A percentile compares a stretch with the other conserved stretches of the same genome.
Conservation (phyloP, 2,888 invertebrate genomes). For the Terebella lapidaria region DNA sequence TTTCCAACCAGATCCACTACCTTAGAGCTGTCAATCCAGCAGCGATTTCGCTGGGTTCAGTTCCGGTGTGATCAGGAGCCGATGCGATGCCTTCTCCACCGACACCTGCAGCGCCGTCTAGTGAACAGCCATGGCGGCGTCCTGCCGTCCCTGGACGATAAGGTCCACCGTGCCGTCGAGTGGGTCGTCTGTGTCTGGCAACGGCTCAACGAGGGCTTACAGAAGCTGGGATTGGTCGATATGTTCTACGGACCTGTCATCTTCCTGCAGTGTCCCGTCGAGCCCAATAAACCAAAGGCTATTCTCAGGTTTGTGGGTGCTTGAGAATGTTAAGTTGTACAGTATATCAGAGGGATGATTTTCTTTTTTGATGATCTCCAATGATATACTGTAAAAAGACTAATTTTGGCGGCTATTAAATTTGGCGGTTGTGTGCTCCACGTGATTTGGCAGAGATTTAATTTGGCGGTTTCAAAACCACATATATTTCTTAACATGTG, state of each 20-base stretch:
- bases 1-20: constrained; percentile 37
- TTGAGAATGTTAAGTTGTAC: background rate
- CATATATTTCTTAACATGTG: too few relatives aligned
- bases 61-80: constrained; percentile 48
- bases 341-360: too few relatives aligned
- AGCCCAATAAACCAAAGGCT: constrained; percentile 33
- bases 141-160: constrained; percentile 26
- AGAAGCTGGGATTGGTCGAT: constrained; percentile 44
- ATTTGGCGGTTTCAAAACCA: too few relatives aligned
- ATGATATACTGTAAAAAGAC: too few relatives aligned
- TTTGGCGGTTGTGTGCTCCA: too few relatives aligned
- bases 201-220: constrained; percentile 45
- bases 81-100: constrained; percentile 38
- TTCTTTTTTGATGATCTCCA: too few relatives aligned
- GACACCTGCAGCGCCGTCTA: constrained; percentile 42
- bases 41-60: constrained; percentile 49
- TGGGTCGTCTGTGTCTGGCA: constrained; percentile 50
- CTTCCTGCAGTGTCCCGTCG: constrained; percentile 45
- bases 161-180: constrained; percentile 32
- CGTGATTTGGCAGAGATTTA: too few relatives aligned
- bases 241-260: constrained; percentile 44
- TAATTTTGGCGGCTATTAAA: too few relatives aligned
- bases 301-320: constrained; percentile 32
- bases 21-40: constrained; percentile 42
- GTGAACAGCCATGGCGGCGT: constrained; percentile 34